Conservation (phyloP, 2,797 vertebrate species). For the Hippopotamyrus pictus region DNA sequence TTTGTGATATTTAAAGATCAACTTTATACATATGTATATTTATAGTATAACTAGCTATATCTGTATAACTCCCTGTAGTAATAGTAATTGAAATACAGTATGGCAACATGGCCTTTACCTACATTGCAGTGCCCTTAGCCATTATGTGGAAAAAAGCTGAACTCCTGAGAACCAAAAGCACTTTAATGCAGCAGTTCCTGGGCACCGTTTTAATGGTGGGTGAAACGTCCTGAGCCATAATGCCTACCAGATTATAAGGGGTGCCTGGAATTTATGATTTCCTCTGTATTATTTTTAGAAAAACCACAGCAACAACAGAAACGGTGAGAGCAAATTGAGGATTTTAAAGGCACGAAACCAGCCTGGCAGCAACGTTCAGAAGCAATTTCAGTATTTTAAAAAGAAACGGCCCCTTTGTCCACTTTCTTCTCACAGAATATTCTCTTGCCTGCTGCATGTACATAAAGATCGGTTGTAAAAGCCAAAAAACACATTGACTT, state of each 20-base stretch:
- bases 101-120: background rate
- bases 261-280: background rate
- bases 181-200: background rate
- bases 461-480: background rate
- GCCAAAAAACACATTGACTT: background rate
- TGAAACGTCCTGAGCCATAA: background rate
- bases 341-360: background rate
- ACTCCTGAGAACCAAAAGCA: background rate
- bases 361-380: background rate
- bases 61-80: background rate
- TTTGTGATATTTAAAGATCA: background rate
- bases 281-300: background rate
- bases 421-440: background rate
- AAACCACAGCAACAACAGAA: background rate
- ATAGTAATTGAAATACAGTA: background rate
- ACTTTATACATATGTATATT: background rate
- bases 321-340: background rate
- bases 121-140: background rate
- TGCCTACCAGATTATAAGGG: background rate
- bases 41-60: background rate
- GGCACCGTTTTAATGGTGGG: background rate
- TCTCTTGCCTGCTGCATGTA: background rate
- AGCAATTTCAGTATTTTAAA: background rate
- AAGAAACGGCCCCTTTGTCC: background rate
- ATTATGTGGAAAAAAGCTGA: background rate